Evolutionary conservation across 2,888 invertebrate species (phyloP).

Genomic region (Drepanosiphum platanoidis): DNA sequence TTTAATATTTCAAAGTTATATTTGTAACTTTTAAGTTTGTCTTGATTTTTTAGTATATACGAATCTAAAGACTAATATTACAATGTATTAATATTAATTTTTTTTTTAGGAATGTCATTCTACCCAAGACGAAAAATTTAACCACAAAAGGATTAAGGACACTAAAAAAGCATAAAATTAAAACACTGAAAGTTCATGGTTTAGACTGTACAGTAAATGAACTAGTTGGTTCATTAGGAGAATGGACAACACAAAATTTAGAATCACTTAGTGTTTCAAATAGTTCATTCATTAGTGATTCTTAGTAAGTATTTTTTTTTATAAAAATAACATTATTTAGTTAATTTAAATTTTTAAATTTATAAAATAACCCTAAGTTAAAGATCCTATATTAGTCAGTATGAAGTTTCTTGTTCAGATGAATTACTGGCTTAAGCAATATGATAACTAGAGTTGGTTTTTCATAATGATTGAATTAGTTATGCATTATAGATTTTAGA

Average conservation of each 20-base stretch:
- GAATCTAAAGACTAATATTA: not conserved
- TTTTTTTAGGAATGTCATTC: slow-evolving; percentile 69
- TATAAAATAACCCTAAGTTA: too few species aligned
- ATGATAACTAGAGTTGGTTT: too few species aligned
- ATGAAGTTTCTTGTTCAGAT: too few species aligned
- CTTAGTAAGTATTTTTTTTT: slow-evolving; percentile 68
- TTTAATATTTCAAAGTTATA: too few species aligned
- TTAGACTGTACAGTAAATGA: slow-evolving; percentile 73
- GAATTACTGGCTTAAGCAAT: too few species aligned
- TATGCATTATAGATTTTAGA: too few species aligned
- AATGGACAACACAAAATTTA: slow-evolving; percentile 75
- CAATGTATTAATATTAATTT: not conserved
- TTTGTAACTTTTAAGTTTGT: too few species aligned
- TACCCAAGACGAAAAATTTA: slow-evolving; percentile 72
- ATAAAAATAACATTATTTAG: not conserved
- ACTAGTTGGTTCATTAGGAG: slow-evolving; percentile 74
- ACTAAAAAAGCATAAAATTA: slow-evolving; percentile 74
- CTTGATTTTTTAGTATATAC: not conserved
- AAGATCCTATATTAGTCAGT: too few species aligned
- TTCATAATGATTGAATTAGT: too few species aligned
- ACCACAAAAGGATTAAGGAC: slow-evolving; percentile 72
- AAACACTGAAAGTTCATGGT: slow-evolving; percentile 73
- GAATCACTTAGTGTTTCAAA: slow-evolving; percentile 73
- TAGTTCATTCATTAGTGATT: slow-evolving; percentile 73
- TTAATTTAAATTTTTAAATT: too few species aligned